These are phyloP conservation scores for Podarcis muralis DNA, from an alignment of 2,113 vertebrate species.

Conservation along the genomic window DNA sequence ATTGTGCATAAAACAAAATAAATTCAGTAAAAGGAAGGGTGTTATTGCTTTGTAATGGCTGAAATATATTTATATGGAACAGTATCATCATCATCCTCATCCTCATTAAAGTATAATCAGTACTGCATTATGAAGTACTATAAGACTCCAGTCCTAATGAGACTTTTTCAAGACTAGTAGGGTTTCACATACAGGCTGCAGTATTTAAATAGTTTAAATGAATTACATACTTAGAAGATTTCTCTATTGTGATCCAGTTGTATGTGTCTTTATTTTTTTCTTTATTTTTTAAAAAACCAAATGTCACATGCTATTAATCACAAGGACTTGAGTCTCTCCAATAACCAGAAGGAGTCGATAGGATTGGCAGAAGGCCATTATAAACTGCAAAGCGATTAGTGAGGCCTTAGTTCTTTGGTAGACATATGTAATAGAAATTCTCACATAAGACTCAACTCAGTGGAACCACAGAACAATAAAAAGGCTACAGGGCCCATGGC, in stretches of 20 bases:
- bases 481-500: constrained; percentile 52
- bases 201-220: neutral
- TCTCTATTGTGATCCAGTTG: neutral
- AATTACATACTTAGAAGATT: neutral
- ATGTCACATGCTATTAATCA: constrained; percentile 68
- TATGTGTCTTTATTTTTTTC: constrained; percentile 49
- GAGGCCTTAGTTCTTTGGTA: constrained; percentile 51
- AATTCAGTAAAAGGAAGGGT: neutral
- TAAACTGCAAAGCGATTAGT: constrained; percentile 60
- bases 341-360: constrained; percentile 47
- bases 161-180: neutral
- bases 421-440: constrained; percentile 63
- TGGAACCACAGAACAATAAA: constrained; percentile 73
- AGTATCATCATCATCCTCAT: neutral
- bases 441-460: constrained; percentile 69
- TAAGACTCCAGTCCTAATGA: neutral
- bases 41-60: neutral
- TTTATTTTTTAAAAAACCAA: constrained; percentile 34
- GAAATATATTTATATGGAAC: neutral
- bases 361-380: constrained; percentile 67
- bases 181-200: neutral
- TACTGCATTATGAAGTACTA: neutral
- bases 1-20: neutral
- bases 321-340: constrained; percentile 52
- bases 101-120: neutral